Percentiles rank a stretch among this genome's conserved stretches.
Conservation (phyloP, 1,140 invertebrate species). For the Caenorhabditis tropicalis region DNA sequence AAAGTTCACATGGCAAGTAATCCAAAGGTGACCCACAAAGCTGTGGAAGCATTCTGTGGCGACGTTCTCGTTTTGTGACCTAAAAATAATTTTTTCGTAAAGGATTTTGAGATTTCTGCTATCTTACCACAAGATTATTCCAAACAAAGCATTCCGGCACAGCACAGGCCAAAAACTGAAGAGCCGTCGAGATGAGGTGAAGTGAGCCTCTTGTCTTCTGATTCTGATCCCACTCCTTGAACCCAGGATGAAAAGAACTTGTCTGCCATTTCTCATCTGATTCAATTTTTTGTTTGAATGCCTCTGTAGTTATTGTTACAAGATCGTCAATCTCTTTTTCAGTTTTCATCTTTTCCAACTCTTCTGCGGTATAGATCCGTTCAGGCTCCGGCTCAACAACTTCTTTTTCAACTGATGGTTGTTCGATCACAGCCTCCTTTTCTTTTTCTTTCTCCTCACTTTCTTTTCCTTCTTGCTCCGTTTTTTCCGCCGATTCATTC, state of each 20-base stretch:
- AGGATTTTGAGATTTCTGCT: neutral
- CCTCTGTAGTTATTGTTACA: neutral
- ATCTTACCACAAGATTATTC: conserved; percentile 39
- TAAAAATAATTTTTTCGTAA: neutral
- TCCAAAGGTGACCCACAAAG: conserved; percentile 48
- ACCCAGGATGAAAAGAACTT: neutral
- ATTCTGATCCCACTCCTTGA: neutral
- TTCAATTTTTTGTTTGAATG: neutral
- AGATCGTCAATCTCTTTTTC: neutral
- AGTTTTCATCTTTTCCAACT: neutral
- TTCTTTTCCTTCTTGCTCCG: neutral
- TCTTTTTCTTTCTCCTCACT: neutral
- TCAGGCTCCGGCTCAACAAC: neutral
- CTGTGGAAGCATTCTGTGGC: conserved; percentile 3
- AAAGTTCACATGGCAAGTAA: conserved; percentile 36
- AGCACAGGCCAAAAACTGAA: conserved; percentile 6
- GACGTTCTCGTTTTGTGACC: neutral
- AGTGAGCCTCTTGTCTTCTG: neutral
- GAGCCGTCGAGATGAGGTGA: neutral
- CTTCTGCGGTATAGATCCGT: neutral
- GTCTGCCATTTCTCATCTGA: neutral
- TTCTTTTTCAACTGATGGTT: neutral
- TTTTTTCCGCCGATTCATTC: too few species aligned
- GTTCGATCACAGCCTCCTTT: too few species aligned
- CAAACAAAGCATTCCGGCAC: conserved; percentile 30